Percentiles rank a stretch among this genome's conserved stretches.
phyloP scores from a whole-genome alignment of 2,888 invertebrate species.

The Drosophila multiciliata region DNA sequence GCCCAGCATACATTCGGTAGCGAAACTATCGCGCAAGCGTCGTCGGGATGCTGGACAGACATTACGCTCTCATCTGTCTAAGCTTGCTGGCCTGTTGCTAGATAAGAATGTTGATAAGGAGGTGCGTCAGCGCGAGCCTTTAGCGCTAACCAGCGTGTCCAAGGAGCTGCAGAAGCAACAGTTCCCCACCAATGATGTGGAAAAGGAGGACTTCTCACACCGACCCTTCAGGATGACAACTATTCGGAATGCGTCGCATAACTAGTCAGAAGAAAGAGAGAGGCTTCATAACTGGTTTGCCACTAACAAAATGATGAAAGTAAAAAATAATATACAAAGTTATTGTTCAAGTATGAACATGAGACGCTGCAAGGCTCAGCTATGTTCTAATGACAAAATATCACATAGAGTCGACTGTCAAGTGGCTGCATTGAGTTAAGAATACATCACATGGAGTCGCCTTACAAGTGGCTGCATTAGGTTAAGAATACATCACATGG shows the following conservation, averaged over 20 bases:
- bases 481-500: too few relatives aligned
- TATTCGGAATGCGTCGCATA: not conserved
- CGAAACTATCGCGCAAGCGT: constrained; percentile 52
- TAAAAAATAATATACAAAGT: not conserved
- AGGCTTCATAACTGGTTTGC: not conserved
- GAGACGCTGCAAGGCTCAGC: too few relatives aligned
- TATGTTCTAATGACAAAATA: too few relatives aligned
- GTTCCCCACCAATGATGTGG: not conserved
- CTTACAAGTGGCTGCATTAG: too few relatives aligned
- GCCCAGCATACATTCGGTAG: not conserved
- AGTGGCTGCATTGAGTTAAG: too few relatives aligned
- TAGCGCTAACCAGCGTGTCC: constrained; percentile 56
- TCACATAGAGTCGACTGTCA: too few relatives aligned
- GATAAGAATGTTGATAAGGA: constrained; percentile 71
- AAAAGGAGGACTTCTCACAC: constrained; percentile 1
- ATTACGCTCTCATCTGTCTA: constrained; percentile 70
- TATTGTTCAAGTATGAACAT: too few relatives aligned
- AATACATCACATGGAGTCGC: too few relatives aligned
- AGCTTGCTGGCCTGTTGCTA: constrained; percentile 74
- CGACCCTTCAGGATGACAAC: not conserved
- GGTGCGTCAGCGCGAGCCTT: constrained; percentile 61
- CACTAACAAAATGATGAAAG: not conserved
- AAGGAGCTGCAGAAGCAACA: constrained; percentile 17
- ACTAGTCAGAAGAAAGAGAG: not conserved
- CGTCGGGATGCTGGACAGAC: constrained; percentile 81